These are phyloP conservation scores for Megathymus violae DNA, from an alignment of 1,140 invertebrate genomes.

Conservation along the genomic window DNA sequence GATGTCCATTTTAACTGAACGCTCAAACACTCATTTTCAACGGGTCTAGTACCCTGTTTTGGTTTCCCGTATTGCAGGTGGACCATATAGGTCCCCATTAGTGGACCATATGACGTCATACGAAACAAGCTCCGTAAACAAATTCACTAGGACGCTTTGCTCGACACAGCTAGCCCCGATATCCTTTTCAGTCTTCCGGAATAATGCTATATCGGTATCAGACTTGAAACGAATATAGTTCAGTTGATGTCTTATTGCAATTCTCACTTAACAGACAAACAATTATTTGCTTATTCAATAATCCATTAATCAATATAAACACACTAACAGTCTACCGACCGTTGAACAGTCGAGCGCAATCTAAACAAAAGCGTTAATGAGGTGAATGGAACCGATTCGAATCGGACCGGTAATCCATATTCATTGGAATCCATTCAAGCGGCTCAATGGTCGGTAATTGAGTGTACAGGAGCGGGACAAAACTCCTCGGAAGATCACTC, in stretches of 20 bases:
- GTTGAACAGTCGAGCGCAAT: neutral
- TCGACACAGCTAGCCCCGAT: too few relatives aligned
- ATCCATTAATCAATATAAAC: slow-evolving; percentile 5
- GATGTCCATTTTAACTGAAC: too few relatives aligned
- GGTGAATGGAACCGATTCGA: slow-evolving; percentile 10
- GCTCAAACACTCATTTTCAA: too few relatives aligned
- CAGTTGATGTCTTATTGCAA: neutral
- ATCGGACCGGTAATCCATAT: slow-evolving; percentile 21
- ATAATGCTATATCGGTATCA: too few relatives aligned
- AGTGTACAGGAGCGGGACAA: slow-evolving; percentile 10
- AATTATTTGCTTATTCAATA: neutral
- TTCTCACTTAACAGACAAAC: slow-evolving; percentile 4
- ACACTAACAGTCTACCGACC: neutral
- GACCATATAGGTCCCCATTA: too few relatives aligned
- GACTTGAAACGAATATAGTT: too few relatives aligned
- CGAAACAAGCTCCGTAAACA: too few relatives aligned
- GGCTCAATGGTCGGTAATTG: slow-evolving; percentile 30
- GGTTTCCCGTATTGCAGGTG: too few relatives aligned
- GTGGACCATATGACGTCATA: too few relatives aligned
- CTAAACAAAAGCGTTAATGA: slow-evolving; percentile 29
- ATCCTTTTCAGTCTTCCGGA: too few relatives aligned
- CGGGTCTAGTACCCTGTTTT: too few relatives aligned
- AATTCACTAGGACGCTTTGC: too few relatives aligned
- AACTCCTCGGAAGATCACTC: neutral
- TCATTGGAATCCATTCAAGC: slow-evolving; percentile 14